Percentiles rank a stretch among this genome's conserved stretches.
These are phyloP conservation scores for Macrocentrus cingulum DNA, from an alignment of 1,140 invertebrate genomes.

Conservation along the genomic window DNA sequence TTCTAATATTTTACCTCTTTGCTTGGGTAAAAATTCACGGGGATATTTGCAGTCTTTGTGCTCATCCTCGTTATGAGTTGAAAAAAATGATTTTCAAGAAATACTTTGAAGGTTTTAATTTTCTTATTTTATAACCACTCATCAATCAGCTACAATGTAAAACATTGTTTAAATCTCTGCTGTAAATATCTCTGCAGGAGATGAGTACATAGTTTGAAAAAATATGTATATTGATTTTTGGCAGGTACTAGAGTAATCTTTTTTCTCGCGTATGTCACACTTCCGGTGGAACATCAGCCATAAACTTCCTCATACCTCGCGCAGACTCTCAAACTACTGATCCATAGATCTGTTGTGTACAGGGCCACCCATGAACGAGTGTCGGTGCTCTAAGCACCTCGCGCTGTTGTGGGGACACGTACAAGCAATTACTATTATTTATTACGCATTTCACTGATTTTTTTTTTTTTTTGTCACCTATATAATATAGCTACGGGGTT, in stretches of 20 bases:
- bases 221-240: too few relatives aligned
- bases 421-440: conserved; percentile 56
- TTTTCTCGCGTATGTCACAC: too few relatives aligned
- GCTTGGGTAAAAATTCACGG: conserved; percentile 49
- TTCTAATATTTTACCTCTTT: conserved; percentile 53
- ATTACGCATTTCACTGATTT: conserved; percentile 45
- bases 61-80: too few relatives aligned
- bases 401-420: conserved; percentile 55
- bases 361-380: conserved; percentile 16
- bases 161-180: too few relatives aligned
- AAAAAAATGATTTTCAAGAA: background rate
- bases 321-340: conserved; percentile 6
- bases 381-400: conserved; percentile 42
- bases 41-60: too few relatives aligned
- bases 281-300: conserved; percentile 11
- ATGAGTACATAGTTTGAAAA: too few relatives aligned
- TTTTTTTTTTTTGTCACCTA: conserved; percentile 32
- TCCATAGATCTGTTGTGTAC: too few relatives aligned
- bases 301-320: conserved; percentile 3
- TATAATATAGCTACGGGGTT: background rate
- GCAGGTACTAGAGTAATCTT: background rate
- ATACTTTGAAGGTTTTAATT: background rate
- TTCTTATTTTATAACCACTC: background rate
- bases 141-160: background rate
- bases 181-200: too few relatives aligned